A percentile compares a stretch with the other conserved stretches of the same genome.
Evolutionary conservation across 2,888 invertebrate genomes (phyloP).

Genomic region (Hoplodrina ambigua): DNA sequence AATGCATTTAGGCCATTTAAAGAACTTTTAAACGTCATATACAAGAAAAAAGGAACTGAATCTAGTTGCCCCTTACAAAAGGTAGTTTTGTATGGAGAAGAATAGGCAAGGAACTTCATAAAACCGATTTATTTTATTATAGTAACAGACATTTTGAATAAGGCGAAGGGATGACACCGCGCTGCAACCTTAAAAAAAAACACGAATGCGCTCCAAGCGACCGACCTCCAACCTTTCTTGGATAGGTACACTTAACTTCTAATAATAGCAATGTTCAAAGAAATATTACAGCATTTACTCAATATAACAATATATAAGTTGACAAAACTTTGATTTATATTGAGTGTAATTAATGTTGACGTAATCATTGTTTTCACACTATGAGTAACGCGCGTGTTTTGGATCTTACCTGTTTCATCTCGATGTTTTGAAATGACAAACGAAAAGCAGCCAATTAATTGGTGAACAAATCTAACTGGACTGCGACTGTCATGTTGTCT

Average conservation of each 20-base stretch:
- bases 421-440: constrained; percentile 46
- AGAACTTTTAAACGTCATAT: too few species aligned
- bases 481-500: constrained; percentile 11
- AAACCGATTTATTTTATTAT: too few species aligned
- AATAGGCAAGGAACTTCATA: too few species aligned
- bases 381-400: constrained; percentile 36
- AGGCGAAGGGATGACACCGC: constrained; percentile 46
- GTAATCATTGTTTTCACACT: constrained; percentile 39
- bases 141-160: constrained; percentile 7
- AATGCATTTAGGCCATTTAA: too few species aligned
- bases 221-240: constrained; percentile 11
- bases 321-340: constrained; percentile 19
- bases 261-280: constrained; percentile 45
- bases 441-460: constrained; percentile 49
- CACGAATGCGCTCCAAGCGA: constrained; percentile 15
- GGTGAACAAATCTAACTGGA: constrained; percentile 40
- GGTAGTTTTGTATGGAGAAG: too few species aligned
- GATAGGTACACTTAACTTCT: constrained; percentile 2
- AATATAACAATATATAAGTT: constrained; percentile 31
- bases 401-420: constrained; percentile 53
- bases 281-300: constrained; percentile 40
- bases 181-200: constrained; percentile 39
- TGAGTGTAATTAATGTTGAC: constrained; percentile 44
- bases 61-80: too few species aligned
- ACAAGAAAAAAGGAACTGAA: too few species aligned